phyloP scores from a whole-genome alignment of 2,113 vertebrate genomes.

The Forbesichthys papilliferus region DNA sequence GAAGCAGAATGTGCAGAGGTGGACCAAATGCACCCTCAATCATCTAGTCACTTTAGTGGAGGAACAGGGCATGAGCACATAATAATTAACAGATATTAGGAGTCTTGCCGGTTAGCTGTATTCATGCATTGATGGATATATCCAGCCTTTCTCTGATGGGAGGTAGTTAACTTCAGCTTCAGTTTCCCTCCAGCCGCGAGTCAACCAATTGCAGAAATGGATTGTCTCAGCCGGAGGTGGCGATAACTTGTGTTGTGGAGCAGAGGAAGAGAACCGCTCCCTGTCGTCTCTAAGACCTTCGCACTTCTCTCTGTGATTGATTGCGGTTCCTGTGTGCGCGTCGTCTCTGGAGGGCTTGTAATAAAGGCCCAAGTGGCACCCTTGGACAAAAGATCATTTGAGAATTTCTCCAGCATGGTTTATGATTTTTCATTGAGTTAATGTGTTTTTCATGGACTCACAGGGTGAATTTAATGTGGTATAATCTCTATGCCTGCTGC shows the following conservation, averaged over 20 bases:
- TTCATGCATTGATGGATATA: conserved; percentile 43
- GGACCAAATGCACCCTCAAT: too few species aligned
- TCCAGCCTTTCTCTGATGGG: conserved; percentile 27
- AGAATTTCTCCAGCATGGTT: conserved; percentile 11
- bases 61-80: background rate
- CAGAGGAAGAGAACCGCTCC: background rate
- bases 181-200: conserved; percentile 1
- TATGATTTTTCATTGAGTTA: conserved; percentile 11
- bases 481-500: background rate
- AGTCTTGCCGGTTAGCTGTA: conserved; percentile 29
- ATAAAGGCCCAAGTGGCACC: conserved; percentile 7
- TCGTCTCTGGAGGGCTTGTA: background rate
- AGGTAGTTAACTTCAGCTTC: conserved; percentile 41
- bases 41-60: background rate
- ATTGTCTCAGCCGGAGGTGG: background rate
- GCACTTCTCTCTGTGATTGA: conserved; percentile 1
- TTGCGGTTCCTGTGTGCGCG: background rate
- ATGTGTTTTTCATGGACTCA: conserved; percentile 17
- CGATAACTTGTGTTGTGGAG: background rate
- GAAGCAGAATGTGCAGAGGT: too few species aligned
- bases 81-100: conserved; percentile 41
- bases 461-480: conserved; percentile 14
- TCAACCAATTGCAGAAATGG: background rate
- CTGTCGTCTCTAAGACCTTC: background rate
- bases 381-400: conserved; percentile 14